A percentile compares a stretch with the other conserved stretches of the same genome.
These are phyloP conservation scores for Galbula dea DNA, from an alignment of 2,113 vertebrate genomes.

Conservation along the genomic window DNA sequence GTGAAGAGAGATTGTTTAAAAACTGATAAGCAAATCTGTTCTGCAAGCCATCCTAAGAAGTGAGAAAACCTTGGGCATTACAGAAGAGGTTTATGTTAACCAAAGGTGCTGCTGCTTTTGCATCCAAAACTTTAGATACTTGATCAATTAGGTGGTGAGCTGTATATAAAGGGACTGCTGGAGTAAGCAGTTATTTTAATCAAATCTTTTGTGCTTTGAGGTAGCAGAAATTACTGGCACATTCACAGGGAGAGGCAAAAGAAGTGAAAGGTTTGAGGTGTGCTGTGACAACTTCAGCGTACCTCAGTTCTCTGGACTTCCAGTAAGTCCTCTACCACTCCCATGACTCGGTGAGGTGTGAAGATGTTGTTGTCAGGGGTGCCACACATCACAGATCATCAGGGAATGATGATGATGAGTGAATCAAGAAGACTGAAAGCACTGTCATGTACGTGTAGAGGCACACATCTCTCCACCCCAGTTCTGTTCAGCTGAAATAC, in stretches of 20 bases:
- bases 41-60: neutral
- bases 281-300: neutral
- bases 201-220: neutral
- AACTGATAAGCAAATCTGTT: neutral
- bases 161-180: neutral
- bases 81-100: neutral
- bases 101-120: neutral
- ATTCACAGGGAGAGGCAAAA: neutral
- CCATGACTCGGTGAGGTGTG: neutral
- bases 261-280: neutral
- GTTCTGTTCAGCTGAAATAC: neutral
- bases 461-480: neutral
- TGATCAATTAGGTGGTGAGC: neutral
- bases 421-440: neutral
- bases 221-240: neutral
- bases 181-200: neutral
- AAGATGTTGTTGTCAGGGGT: neutral
- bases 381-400: neutral
- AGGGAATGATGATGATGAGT: neutral
- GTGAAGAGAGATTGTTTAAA: neutral
- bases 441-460: neutral
- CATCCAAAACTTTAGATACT: neutral
- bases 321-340: neutral
- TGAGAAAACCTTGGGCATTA: neutral
- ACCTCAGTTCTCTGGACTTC: neutral